A percentile compares a stretch with the other conserved stretches of the same genome.
phyloP scores from a whole-genome alignment of 2,888 invertebrate species.

The Noctua comes region DNA sequence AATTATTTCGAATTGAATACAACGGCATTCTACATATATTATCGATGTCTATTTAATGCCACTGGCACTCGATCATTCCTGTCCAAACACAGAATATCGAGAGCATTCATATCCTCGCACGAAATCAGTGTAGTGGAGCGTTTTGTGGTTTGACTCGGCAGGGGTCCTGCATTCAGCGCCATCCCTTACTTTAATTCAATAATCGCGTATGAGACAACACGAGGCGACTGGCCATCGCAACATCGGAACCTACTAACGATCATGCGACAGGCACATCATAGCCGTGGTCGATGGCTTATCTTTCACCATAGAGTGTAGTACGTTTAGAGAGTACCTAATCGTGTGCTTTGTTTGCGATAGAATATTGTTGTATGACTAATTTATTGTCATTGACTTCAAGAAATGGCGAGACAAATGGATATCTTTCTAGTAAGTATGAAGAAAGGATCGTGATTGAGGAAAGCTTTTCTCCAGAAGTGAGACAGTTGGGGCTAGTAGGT shows the following conservation, averaged over 20 bases:
- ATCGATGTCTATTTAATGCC: constrained; percentile 52
- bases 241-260: constrained; percentile 57
- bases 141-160: constrained; percentile 78
- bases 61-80: constrained; percentile 74
- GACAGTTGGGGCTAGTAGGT: not conserved
- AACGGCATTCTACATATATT: constrained; percentile 16
- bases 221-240: constrained; percentile 60
- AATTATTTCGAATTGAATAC: constrained; percentile 13
- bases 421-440: not conserved
- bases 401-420: not conserved
- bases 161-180: constrained; percentile 77
- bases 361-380: not conserved
- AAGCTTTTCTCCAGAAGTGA: not conserved
- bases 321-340: constrained; percentile 26
- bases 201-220: constrained; percentile 78
- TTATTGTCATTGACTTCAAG: not conserved
- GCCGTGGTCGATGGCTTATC: constrained; percentile 65
- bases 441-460: not conserved
- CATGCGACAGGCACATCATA: constrained; percentile 57
- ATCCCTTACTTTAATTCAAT: constrained; percentile 83
- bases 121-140: constrained; percentile 71
- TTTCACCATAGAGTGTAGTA: constrained; percentile 56
- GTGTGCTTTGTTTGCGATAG: not conserved
- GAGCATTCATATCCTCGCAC: constrained; percentile 73
- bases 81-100: constrained; percentile 77